Percentiles rank a stretch among this genome's conserved stretches.
These are phyloP conservation scores for Volucella zonaria DNA, from an alignment of 2,888 invertebrate genomes.

Conservation along the genomic window DNA sequence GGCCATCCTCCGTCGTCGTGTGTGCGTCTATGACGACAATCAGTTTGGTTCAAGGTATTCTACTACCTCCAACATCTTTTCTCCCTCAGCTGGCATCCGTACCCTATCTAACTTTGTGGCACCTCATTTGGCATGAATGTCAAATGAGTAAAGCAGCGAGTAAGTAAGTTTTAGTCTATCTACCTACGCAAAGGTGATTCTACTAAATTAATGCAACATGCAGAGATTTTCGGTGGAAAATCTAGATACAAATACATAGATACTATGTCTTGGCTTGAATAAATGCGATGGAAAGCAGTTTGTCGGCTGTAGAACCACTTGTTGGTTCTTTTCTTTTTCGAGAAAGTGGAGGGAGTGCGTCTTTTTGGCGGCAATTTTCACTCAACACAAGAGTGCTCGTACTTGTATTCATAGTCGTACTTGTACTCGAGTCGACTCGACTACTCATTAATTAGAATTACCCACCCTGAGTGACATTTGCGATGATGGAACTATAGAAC, in stretches of 20 bases:
- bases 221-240: conserved; percentile 44
- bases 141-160: background rate
- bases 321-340: conserved; percentile 24
- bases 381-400: conserved; percentile 10
- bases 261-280: background rate
- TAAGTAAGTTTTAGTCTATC: conserved; percentile 27
- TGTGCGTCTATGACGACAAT: conserved; percentile 35
- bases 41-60: conserved; percentile 48
- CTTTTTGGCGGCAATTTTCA: conserved; percentile 41
- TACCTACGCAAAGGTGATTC: conserved; percentile 51
- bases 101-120: background rate
- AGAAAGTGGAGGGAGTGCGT: conserved; percentile 10
- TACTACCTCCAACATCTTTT: background rate
- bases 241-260: background rate
- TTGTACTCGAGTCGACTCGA: no score
- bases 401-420: background rate
- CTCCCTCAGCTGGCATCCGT: background rate
- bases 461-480: conserved; percentile 33
- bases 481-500: conserved; percentile 3
- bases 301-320: conserved; percentile 36
- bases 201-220: conserved; percentile 31
- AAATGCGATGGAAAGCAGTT: conserved; percentile 16
- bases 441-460: conserved; percentile 68
- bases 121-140: background rate
- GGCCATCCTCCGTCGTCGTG: background rate